A percentile compares a stretch with the other conserved stretches of the same genome.
Conservation (phyloP, 2,113 vertebrate genomes). For the Alligator mississippiensis region DNA sequence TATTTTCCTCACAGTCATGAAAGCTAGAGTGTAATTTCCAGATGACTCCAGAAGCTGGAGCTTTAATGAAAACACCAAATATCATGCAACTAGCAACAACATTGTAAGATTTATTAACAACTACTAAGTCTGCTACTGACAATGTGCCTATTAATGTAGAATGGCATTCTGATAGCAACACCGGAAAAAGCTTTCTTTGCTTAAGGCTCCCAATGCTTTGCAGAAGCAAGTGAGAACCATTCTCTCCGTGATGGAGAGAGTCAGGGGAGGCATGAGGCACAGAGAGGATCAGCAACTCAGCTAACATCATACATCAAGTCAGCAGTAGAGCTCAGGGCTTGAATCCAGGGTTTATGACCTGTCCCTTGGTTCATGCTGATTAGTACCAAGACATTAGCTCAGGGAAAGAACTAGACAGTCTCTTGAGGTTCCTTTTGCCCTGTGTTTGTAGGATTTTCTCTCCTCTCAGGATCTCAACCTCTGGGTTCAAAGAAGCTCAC, state of each 20-base stretch:
- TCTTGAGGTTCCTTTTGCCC: neutral
- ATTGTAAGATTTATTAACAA: too few relatives aligned
- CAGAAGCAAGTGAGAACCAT: neutral
- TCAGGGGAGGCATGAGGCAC: neutral
- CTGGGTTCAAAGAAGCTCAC: rapidly evolving
- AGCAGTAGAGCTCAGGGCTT: neutral
- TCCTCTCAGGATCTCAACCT: rapidly evolving
- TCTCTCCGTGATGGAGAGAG: too few relatives aligned
- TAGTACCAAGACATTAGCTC: neutral
- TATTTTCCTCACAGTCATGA: neutral
- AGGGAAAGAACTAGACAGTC: too few relatives aligned
- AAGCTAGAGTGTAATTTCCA: neutral
- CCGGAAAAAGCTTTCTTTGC: too few relatives aligned
- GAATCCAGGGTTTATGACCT: neutral
- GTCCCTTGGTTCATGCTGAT: neutral
- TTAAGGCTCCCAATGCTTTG: neutral
- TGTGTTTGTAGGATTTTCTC: neutral
- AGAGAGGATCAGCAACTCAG: neutral
- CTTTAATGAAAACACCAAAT: too few relatives aligned
- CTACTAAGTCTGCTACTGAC: too few relatives aligned
- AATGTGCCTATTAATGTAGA: neutral
- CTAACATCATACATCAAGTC: neutral
- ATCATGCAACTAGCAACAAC: too few relatives aligned
- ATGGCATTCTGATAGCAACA: neutral
- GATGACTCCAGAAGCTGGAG: too few relatives aligned